Conservation (phyloP, 1,140 invertebrate species). For the Drosophila willistoni region DNA sequence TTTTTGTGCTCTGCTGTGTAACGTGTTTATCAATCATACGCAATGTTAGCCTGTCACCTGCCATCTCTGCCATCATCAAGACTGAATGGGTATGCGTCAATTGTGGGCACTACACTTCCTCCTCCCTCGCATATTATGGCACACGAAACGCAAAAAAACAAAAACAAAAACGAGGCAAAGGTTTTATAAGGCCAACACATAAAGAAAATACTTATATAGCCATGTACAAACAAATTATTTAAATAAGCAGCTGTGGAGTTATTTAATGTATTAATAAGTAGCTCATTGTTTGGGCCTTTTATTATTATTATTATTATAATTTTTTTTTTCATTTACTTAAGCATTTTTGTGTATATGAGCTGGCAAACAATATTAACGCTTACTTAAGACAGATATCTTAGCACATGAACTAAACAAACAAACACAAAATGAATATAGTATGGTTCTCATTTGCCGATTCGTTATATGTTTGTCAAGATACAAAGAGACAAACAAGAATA, state of each 20-base stretch:
- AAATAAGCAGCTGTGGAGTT: constrained; percentile 35
- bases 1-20: constrained; percentile 26
- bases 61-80: constrained; percentile 36
- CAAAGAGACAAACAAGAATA: background rate
- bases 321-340: constrained; percentile 26
- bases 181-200: constrained; percentile 36
- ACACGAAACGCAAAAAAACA: background rate
- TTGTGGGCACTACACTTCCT: constrained; percentile 59
- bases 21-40: constrained; percentile 76
- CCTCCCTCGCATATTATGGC: constrained; percentile 17
- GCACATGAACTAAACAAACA: background rate
- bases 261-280: constrained; percentile 29
- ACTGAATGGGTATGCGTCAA: constrained; percentile 49
- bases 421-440: background rate
- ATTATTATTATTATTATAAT: constrained; percentile 8
- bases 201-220: constrained; percentile 15
- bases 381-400: background rate
- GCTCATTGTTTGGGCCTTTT: constrained; percentile 8
- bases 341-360: constrained; percentile 23
- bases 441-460: background rate
- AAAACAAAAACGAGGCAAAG: background rate
- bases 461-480: background rate
- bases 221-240: constrained; percentile 50
- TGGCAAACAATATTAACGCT: constrained; percentile 18
- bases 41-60: constrained; percentile 65